Percentiles rank a stretch among this genome's conserved stretches.
Conservation (phyloP, 1,140 invertebrate species). For the Drepana arcuata region DNA sequence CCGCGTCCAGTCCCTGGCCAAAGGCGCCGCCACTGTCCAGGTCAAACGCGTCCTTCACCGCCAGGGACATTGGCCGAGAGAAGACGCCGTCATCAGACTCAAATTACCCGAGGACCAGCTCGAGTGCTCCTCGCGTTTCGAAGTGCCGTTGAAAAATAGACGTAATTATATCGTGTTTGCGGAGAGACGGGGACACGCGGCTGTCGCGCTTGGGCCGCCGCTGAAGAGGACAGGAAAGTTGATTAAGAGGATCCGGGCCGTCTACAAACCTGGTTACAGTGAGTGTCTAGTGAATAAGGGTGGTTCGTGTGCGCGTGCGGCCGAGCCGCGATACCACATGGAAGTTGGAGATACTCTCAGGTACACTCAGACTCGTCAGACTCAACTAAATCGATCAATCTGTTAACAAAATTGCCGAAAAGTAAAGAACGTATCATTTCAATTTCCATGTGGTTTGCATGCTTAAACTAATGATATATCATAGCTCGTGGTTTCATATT, state of each 20-base stretch:
- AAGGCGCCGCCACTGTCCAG: constrained; percentile 52
- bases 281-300: constrained; percentile 40
- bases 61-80: constrained; percentile 55
- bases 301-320: constrained; percentile 1
- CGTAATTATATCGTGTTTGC: constrained; percentile 66
- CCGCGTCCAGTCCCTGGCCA: constrained; percentile 52
- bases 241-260: constrained; percentile 51
- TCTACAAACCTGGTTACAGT: constrained; percentile 64
- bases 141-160: constrained; percentile 56
- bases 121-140: constrained; percentile 56
- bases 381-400: too few relatives aligned
- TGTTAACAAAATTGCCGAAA: too few relatives aligned
- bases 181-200: constrained; percentile 51
- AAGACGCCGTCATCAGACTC: constrained; percentile 47
- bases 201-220: constrained; percentile 57
- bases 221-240: constrained; percentile 49
- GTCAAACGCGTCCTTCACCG: constrained; percentile 44
- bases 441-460: constrained; percentile 16
- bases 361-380: too few relatives aligned
- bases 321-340: constrained; percentile 26
- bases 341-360: constrained; percentile 28
- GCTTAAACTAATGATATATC: too few relatives aligned
- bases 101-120: constrained; percentile 39
- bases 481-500: too few relatives aligned
- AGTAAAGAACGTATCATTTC: too few relatives aligned